A percentile compares a stretch with the other conserved stretches of the same genome.
Evolutionary conservation across 2,797 vertebrate genomes (phyloP).

Genomic region (Eulemur mongoz): DNA sequence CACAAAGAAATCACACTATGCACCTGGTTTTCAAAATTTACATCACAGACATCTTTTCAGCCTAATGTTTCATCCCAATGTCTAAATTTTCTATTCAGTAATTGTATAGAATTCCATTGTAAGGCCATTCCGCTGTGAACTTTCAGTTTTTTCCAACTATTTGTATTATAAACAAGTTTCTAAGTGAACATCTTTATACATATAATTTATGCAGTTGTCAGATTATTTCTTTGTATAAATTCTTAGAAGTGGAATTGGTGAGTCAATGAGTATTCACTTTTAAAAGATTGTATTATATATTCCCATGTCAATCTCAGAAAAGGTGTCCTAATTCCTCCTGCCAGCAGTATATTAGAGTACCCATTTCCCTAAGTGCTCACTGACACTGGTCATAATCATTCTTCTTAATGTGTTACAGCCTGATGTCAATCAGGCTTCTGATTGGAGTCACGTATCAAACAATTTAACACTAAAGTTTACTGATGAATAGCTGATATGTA

Average conservation of each 20-base stretch:
- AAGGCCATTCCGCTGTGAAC: neutral
- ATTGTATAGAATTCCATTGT: constrained; percentile 7
- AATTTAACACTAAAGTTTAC: neutral
- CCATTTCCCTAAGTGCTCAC: neutral
- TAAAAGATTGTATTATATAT: neutral
- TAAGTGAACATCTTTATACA: neutral
- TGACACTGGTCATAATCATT: neutral
- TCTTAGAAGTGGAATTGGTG: constrained; percentile 35
- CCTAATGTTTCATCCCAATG: neutral
- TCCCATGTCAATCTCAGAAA: neutral
- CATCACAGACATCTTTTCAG: constrained; percentile 21
- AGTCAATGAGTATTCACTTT: neutral
- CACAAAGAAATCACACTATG: neutral
- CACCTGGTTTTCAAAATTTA: neutral
- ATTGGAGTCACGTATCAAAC: neutral
- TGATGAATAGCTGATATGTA: neutral
- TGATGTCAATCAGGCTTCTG: neutral
- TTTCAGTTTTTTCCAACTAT: constrained; percentile 3
- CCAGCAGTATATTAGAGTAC: neutral
- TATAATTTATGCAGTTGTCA: neutral
- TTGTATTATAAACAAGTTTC: neutral
- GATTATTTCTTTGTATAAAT: neutral
- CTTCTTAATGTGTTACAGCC: neutral
- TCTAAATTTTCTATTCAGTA: neutral
- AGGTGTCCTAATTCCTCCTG: neutral